phyloP scores from a whole-genome alignment of 2,888 invertebrate genomes.

The Cataglyphis altisquamis region DNA sequence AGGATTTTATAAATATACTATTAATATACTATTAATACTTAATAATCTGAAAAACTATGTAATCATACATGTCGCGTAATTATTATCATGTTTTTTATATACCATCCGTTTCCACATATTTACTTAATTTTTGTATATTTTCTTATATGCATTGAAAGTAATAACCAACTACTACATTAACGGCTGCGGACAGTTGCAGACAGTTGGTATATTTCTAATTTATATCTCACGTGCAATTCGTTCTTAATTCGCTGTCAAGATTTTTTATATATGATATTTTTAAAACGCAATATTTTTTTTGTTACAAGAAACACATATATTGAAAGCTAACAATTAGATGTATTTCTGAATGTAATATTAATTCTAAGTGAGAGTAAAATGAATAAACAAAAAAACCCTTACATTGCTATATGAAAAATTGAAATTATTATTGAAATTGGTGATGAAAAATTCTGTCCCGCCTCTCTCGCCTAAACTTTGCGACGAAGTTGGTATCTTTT shows the following conservation, averaged over 20 bases:
- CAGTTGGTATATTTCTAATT: background rate
- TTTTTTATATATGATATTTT: background rate
- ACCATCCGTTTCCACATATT: constrained; percentile 20
- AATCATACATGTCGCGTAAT: constrained; percentile 45
- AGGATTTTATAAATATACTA: constrained; percentile 78
- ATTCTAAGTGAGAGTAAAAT: constrained; percentile 21
- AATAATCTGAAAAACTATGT: constrained; percentile 62
- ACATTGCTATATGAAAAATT: constrained; percentile 5
- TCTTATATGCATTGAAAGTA: constrained; percentile 22
- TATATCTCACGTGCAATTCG: background rate
- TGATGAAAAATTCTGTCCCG: constrained; percentile 38
- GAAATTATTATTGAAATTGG: constrained; percentile 2
- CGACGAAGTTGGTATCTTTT: constrained; percentile 60
- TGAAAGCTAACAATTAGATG: constrained; percentile 7
- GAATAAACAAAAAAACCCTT: background rate
- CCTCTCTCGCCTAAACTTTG: constrained; percentile 45
- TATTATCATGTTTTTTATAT: constrained; percentile 13
- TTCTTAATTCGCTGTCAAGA: constrained; percentile 13
- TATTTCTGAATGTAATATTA: background rate
- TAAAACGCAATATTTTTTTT: constrained; percentile 1
- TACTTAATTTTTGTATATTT: constrained; percentile 57
- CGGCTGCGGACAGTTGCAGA: constrained; percentile 38
- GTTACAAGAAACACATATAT: constrained; percentile 3
- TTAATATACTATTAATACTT: constrained; percentile 48
- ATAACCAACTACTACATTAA: constrained; percentile 14